Evolutionary conservation across 2,797 vertebrate genomes (phyloP), one percentile per base, ranked within the genome.

Genomic region (Muscicapa striata): DNA sequence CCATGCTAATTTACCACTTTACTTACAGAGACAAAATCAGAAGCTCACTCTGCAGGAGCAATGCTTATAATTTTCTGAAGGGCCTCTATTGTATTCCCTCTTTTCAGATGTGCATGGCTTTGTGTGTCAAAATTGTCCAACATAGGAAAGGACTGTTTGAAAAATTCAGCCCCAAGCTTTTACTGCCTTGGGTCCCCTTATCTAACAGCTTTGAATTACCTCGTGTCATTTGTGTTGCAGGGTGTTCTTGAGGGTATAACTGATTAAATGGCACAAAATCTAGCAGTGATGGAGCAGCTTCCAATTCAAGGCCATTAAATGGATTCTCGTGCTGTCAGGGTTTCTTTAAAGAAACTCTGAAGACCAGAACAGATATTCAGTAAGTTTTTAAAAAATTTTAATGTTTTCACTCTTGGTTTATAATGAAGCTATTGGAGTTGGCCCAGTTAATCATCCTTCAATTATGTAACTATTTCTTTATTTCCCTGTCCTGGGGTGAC

Each of bases 201-300:
- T 72, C 90, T 90, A 89, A 81, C 34, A 86, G 76, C 76, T 93
- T 92, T 91, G 68, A 94, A 85, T 87, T 92, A 78, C 68, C 45
- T 86, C 40, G 57, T 91, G 72, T 87, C 68, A 87, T 58, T 94
- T 43, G 18, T 64, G 49, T 68, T 70, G 41, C 49, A 89, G 68
- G 38, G 80, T 91, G 79, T 67, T 96, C 78, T 93, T 85, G 64
- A 86, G 51, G 43, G 51, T 87, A 85, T 74, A 80, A 87, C 52
- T 68, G 87, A 85, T 94, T 83, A 89, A 90, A 95, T 48, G 51
- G 48, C 64, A 85, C 61, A 80, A 81, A 90, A 82, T 70, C 84
- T 70, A 70, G 30, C 61, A 43, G 54, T 68, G 83, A 68, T 63
- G 46, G 72, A 93, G 40, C 26, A 90, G 43, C 57, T 84, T 93